Evolutionary conservation across 2,113 vertebrate genomes (phyloP).

Genomic region (Candoia aspera): DNA sequence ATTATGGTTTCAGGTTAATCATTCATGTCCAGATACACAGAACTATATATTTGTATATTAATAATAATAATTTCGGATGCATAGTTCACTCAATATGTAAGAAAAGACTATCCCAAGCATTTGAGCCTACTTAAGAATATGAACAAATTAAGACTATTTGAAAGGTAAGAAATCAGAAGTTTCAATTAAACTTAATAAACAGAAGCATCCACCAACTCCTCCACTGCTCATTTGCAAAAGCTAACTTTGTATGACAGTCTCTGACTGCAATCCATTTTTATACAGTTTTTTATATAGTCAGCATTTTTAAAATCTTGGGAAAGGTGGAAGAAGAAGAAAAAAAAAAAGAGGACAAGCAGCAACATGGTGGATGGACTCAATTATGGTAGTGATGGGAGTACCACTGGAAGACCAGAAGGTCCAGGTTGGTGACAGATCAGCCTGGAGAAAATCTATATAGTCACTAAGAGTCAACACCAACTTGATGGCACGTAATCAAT

Average conservation of each 20-base stretch:
- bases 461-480: background rate
- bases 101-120: background rate
- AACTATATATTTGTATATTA: background rate
- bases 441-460: background rate
- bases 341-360: background rate
- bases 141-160: background rate
- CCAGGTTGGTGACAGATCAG: background rate
- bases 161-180: background rate
- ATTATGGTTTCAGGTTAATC: background rate
- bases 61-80: background rate
- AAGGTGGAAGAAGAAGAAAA: background rate
- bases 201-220: background rate
- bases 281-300: background rate
- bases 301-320: background rate
- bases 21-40: background rate
- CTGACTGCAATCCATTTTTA: background rate
- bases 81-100: background rate
- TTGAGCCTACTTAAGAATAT: background rate
- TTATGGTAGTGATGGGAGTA: background rate
- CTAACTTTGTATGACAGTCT: background rate
- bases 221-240: background rate
- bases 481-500: background rate
- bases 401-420: background rate
- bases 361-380: background rate
- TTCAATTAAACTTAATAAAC: background rate